A percentile compares a stretch with the other conserved stretches of the same genome.
Conservation (phyloP, 2,797 vertebrate genomes). For the Helostoma temminkii region DNA sequence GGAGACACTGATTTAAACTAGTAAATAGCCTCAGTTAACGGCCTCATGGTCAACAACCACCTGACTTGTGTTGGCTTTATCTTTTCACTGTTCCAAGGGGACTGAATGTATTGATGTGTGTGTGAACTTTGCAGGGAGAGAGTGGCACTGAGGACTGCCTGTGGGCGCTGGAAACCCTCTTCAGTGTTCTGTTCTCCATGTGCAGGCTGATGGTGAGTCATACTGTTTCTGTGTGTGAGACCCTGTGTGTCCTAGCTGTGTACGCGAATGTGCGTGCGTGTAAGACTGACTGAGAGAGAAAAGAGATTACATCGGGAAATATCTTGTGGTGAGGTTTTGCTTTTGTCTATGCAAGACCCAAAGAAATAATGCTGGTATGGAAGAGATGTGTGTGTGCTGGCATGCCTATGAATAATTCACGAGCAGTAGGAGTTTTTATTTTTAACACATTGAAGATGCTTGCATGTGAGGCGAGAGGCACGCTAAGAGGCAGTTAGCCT, state of each 20-base stretch:
- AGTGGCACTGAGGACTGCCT: conserved; percentile 92
- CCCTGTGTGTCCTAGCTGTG: background rate
- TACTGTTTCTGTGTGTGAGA: conserved; percentile 40
- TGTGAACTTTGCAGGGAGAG: conserved; percentile 88
- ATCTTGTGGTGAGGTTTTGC: conserved; percentile 48
- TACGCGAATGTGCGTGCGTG: background rate
- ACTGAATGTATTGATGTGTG: conserved; percentile 38
- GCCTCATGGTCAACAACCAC: conserved; percentile 18
- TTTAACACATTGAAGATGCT: conserved; percentile 70
- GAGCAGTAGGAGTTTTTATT: conserved; percentile 75
- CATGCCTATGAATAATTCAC: conserved; percentile 67
- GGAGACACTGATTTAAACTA: conserved; percentile 20
- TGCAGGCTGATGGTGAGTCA: conserved; percentile 97
- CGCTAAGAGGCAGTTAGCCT: conserved; percentile 56
- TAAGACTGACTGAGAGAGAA: conserved; percentile 24
- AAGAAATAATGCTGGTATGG: conserved; percentile 40
- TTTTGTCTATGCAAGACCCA: conserved; percentile 51
- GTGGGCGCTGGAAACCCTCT: conserved; percentile 95
- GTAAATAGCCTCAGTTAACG: conserved; percentile 22
- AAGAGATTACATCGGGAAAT: conserved; percentile 40
- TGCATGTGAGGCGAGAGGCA: conserved; percentile 59
- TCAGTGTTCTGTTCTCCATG: conserved; percentile 95
- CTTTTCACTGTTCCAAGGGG: conserved; percentile 39
- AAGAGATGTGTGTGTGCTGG: conserved; percentile 37
- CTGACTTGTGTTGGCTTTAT: conserved; percentile 26